phyloP scores from a whole-genome alignment of 2,113 vertebrate species.

The Eudyptes chrysolophus region DNA sequence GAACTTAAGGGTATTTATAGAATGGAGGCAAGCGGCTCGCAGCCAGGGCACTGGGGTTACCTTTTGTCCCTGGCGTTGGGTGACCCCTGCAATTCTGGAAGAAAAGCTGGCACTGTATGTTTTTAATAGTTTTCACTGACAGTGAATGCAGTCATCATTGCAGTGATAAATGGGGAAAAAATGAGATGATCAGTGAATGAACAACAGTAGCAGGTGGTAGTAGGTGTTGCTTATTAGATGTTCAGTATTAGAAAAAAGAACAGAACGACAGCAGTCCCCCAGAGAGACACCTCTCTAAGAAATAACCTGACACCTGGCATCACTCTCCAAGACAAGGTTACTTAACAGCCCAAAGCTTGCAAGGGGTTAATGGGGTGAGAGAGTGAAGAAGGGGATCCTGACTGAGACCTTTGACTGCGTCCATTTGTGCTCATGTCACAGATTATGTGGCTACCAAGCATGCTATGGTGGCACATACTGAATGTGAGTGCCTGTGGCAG shows the following conservation, averaged over 20 bases:
- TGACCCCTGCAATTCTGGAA: neutral
- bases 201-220: slow-evolving; percentile 54
- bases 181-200: slow-evolving; percentile 39
- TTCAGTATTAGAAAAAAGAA: slow-evolving; percentile 35
- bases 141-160: slow-evolving; percentile 3
- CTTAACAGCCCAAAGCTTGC: neutral
- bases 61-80: neutral
- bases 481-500: neutral
- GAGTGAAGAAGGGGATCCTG: neutral
- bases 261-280: neutral
- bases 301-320: slow-evolving; percentile 7
- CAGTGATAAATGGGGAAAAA: slow-evolving; percentile 13
- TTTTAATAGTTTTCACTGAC: neutral
- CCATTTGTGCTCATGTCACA: neutral
- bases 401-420: neutral
- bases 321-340: neutral
- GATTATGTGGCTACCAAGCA: neutral
- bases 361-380: neutral
- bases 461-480: neutral
- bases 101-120: neutral
- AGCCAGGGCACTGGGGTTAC: neutral
- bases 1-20: slow-evolving; percentile 4
- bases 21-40: neutral
- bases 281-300: slow-evolving; percentile 7
- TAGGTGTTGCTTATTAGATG: slow-evolving; percentile 65